phyloP scores from a whole-genome alignment of 2,797 vertebrate genomes.

The Poeciliopsis gracilis region DNA sequence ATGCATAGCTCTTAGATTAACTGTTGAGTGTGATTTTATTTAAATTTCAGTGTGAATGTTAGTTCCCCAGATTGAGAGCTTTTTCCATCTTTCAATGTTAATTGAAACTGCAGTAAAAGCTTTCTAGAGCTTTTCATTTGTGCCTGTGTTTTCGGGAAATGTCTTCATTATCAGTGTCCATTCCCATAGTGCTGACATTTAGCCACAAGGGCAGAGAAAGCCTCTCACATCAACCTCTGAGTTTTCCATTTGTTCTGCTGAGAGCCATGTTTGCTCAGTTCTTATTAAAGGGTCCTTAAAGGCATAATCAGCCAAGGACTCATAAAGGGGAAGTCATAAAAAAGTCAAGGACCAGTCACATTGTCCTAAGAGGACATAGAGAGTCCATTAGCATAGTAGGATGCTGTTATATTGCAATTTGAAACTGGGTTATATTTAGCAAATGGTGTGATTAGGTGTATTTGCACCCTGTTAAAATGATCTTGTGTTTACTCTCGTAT shows the following conservation, averaged over 20 bases:
- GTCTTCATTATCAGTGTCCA: slow-evolving; percentile 40
- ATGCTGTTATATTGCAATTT: slow-evolving; percentile 46
- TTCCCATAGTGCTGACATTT: slow-evolving; percentile 43
- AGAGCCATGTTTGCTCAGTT: slow-evolving; percentile 71
- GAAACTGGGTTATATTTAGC: slow-evolving; percentile 22
- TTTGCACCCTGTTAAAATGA: slow-evolving; percentile 30
- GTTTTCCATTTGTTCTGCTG: slow-evolving; percentile 57
- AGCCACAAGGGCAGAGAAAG: slow-evolving; percentile 44
- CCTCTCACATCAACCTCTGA: slow-evolving; percentile 31
- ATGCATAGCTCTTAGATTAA: slow-evolving; percentile 5
- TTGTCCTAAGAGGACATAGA: slow-evolving; percentile 64
- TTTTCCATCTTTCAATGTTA: slow-evolving; percentile 33
- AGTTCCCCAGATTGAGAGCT: slow-evolving; percentile 29
- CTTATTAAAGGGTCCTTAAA: slow-evolving; percentile 73
- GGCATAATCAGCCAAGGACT: slow-evolving; percentile 59
- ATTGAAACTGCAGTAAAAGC: slow-evolving; percentile 27
- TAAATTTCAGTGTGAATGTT: slow-evolving; percentile 1
- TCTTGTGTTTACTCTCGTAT: slow-evolving; percentile 20
- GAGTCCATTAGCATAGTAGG: slow-evolving; percentile 71
- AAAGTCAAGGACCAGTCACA: slow-evolving; percentile 58
- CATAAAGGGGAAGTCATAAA: slow-evolving; percentile 75
- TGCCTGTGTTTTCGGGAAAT: slow-evolving; percentile 29
- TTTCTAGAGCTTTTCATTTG: slow-evolving; percentile 46
- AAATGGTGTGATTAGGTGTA: slow-evolving; percentile 17
- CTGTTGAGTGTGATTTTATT: slow-evolving; percentile 11